Evolutionary conservation across 2,113 vertebrate genomes (phyloP).

Genomic region (Carassius carassius): DNA sequence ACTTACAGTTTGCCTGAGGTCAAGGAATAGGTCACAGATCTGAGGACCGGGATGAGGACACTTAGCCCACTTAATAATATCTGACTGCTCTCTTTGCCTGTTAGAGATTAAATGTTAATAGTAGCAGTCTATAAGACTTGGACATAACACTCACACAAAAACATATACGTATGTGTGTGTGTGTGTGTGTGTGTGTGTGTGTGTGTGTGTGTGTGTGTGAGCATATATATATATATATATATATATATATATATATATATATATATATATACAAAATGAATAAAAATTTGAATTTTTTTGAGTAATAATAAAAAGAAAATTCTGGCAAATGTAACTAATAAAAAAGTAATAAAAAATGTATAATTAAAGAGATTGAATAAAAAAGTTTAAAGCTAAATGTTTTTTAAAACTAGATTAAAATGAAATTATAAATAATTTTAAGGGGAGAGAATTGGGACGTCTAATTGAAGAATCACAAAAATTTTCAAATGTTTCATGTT

Average conservation of each 20-base stretch:
- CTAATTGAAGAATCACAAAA: background rate
- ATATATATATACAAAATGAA: no score
- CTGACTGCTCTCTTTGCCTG: background rate
- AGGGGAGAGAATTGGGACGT: background rate
- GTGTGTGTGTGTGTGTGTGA: no score
- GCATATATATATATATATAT: no score
- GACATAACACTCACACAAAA: background rate
- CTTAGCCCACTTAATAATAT: background rate
- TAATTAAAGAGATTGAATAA: no score
- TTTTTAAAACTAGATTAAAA: background rate
- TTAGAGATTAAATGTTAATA: background rate
- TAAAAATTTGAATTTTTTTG: no score
- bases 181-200: no score
- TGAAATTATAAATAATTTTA: background rate
- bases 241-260: no score
- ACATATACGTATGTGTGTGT: no score
- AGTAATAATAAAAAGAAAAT: no score
- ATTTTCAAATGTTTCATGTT: background rate
- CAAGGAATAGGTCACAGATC: background rate
- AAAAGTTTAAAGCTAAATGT: no score
- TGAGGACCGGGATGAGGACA: conserved; percentile 1
- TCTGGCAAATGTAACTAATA: no score
- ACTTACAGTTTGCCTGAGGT: conserved; percentile 20
- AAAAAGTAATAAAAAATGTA: no score
- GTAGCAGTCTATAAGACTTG: background rate